These are phyloP conservation scores for Microplitis mediator DNA, from an alignment of 1,140 invertebrate species.

Conservation along the genomic window DNA sequence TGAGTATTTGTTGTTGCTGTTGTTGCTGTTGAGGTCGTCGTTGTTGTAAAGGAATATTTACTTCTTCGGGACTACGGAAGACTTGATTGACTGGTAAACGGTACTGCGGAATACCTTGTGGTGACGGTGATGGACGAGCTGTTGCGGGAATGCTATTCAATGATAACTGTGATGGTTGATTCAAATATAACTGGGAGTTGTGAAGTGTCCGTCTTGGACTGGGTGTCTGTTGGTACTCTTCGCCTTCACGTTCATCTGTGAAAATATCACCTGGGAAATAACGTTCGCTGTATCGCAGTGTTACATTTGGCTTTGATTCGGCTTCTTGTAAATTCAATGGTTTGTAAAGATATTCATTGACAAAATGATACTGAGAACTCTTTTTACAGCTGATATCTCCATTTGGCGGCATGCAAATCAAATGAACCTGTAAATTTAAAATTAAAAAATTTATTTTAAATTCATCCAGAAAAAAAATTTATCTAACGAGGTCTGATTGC, in stretches of 20 bases:
- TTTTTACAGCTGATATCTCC: conserved; percentile 88
- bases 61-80: conserved; percentile 82
- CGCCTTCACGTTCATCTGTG: conserved; percentile 70
- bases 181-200: conserved; percentile 42
- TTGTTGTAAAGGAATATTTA: conserved; percentile 82
- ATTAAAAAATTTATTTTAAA: neutral
- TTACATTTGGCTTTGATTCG: conserved; percentile 79
- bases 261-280: conserved; percentile 79
- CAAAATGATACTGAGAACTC: conserved; percentile 88
- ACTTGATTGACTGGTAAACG: conserved; percentile 67
- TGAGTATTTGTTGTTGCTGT: conserved; percentile 40
- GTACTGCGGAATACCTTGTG: conserved; percentile 42
- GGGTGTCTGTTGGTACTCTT: conserved; percentile 61
- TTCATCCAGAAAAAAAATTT: neutral
- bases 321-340: conserved; percentile 83
- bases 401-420: conserved; percentile 91
- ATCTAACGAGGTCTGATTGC: too few species aligned
- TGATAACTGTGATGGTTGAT: conserved; percentile 40
- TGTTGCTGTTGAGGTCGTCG: conserved; percentile 64
- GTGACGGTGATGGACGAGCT: conserved; percentile 43
- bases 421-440: conserved; percentile 71
- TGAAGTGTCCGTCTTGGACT: conserved; percentile 47
- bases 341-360: conserved; percentile 91
- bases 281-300: conserved; percentile 83
- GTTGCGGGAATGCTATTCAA: conserved; percentile 55